Evolutionary conservation across 2,113 vertebrate species (phyloP).

Genomic region (Electrona antarctica): DNA sequence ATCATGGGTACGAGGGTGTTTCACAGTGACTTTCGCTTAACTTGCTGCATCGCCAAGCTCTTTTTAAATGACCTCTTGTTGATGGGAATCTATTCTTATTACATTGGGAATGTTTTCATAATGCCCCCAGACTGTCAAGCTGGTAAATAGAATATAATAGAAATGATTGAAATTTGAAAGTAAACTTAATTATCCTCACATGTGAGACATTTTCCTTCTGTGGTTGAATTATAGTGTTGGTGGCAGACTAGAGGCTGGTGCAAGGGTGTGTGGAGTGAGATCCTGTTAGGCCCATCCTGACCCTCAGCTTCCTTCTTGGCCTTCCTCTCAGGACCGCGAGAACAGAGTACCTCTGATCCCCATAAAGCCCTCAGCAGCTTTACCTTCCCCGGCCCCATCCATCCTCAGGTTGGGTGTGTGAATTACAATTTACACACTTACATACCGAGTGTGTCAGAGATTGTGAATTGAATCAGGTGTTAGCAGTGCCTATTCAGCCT

Average conservation of each 20-base stretch:
- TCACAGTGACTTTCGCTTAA: too few species aligned
- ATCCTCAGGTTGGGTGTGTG: constrained; percentile 28
- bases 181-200: too few species aligned
- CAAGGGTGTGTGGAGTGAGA: constrained; percentile 32
- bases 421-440: constrained; percentile 21
- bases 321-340: constrained; percentile 41
- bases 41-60: too few species aligned
- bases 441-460: background rate
- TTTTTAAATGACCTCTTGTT: too few species aligned
- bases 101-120: too few species aligned
- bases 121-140: too few species aligned
- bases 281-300: constrained; percentile 56
- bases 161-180: too few species aligned
- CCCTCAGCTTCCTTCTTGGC: constrained; percentile 19
- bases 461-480: background rate
- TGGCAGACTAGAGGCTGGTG: constrained; percentile 29
- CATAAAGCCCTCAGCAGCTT: constrained; percentile 57
- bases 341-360: background rate
- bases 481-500: background rate
- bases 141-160: too few species aligned
- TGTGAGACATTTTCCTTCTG: too few species aligned
- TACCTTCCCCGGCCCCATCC: constrained; percentile 43
- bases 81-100: too few species aligned
- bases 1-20: too few species aligned
- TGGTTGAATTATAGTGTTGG: background rate